Percentiles rank a stretch among this genome's conserved stretches.
Conservation (phyloP, 2,888 invertebrate species). For the Netelia fuscicornis region DNA sequence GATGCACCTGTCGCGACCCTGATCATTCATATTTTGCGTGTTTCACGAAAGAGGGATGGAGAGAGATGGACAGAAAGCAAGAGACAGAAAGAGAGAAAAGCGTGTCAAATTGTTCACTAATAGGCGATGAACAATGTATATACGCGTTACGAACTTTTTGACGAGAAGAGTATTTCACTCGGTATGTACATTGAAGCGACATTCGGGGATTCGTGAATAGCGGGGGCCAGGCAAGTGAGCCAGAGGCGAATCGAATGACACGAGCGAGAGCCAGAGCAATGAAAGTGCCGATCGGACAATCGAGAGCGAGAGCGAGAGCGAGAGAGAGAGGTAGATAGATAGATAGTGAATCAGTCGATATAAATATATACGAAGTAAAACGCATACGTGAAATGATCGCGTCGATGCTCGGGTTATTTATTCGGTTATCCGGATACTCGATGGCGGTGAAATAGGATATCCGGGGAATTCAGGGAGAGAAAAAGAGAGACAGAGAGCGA, state of each 20-base stretch:
- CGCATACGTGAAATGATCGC: constrained; percentile 14
- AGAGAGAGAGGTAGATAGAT: neutral
- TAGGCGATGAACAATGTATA: neutral
- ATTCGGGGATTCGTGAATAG: neutral
- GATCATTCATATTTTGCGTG: constrained; percentile 44
- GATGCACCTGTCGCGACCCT: constrained; percentile 47
- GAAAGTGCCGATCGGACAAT: neutral
- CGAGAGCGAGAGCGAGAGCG: neutral
- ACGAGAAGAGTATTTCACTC: constrained; percentile 11
- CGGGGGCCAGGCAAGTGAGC: neutral
- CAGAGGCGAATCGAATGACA: neutral
- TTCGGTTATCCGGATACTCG: constrained; percentile 60
- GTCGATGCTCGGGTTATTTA: constrained; percentile 45
- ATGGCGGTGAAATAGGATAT: constrained; percentile 49
- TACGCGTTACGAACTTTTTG: neutral
- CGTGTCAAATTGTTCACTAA: constrained; percentile 7
- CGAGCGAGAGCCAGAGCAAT: neutral
- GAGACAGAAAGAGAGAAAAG: neutral
- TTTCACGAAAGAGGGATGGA: neutral
- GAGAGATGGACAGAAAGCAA: neutral
- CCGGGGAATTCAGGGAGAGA: constrained; percentile 41
- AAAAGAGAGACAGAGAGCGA: neutral
- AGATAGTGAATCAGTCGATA: constrained; percentile 1
- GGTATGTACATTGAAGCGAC: constrained; percentile 9
- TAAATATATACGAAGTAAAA: neutral